Evolutionary conservation across 1,140 invertebrate species (phyloP).

Genomic region (Heliconius congener): DNA sequence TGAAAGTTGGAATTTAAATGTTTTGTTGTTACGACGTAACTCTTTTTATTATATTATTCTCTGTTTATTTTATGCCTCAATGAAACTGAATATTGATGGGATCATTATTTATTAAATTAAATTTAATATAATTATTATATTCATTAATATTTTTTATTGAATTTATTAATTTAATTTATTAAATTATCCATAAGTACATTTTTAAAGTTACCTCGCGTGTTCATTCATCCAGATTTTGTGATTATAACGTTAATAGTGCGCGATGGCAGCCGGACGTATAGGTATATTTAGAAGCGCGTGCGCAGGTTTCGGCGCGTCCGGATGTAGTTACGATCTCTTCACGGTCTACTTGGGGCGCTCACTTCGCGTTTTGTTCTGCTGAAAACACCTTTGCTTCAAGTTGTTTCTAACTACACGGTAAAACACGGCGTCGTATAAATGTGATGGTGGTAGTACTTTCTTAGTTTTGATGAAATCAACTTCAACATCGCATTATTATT

Average conservation of each 20-base stretch:
- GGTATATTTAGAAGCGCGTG: slow-evolving; percentile 30
- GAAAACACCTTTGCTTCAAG: slow-evolving; percentile 25
- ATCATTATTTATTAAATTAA: too few species aligned
- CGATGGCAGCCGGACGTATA: slow-evolving; percentile 22
- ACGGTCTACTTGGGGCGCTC: slow-evolving; percentile 41
- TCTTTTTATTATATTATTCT: not conserved
- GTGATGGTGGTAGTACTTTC: too few species aligned
- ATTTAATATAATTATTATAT: too few species aligned
- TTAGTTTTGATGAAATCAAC: too few species aligned
- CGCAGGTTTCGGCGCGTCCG: slow-evolving; percentile 39
- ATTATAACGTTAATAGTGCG: slow-evolving; percentile 15
- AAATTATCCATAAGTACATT: not conserved
- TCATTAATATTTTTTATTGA: too few species aligned
- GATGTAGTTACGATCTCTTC: slow-evolving; percentile 41
- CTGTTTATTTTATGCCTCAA: not conserved
- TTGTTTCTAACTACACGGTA: not conserved
- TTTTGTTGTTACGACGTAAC: not conserved
- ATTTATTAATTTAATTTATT: not conserved
- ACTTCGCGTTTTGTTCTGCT: slow-evolving; percentile 31
- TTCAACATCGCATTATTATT: too few species aligned
- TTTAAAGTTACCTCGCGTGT: not conserved
- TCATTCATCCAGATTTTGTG: slow-evolving; percentile 9
- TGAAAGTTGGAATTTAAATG: not conserved
- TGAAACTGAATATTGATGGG: too few species aligned
- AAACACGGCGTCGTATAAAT: not conserved